These are phyloP conservation scores for Stigmatopora argus DNA, from an alignment of 2,113 vertebrate species.

Conservation along the genomic window DNA sequence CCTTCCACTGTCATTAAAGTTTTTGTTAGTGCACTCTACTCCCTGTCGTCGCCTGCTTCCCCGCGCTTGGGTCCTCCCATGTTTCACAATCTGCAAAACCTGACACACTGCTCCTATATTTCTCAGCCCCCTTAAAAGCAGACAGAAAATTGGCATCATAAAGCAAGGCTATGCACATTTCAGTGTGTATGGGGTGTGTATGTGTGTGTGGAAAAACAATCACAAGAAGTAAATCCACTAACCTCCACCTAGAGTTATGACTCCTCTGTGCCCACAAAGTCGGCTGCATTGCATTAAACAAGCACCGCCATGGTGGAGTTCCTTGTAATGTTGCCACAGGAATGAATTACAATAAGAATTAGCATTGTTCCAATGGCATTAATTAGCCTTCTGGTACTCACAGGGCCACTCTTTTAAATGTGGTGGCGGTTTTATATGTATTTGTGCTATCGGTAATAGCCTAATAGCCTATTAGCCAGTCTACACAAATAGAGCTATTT, in stretches of 20 bases:
- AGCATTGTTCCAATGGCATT: background rate
- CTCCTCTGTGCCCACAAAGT: background rate
- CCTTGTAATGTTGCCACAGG: background rate
- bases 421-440: background rate
- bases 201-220: constrained; percentile 5
- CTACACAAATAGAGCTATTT: background rate
- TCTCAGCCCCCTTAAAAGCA: constrained; percentile 22
- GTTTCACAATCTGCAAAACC: too few relatives aligned
- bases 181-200: background rate
- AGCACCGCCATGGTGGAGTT: background rate
- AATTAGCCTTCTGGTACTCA: background rate
- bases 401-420: background rate
- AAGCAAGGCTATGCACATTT: background rate
- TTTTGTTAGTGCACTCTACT: background rate
- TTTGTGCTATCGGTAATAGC: background rate
- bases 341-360: background rate
- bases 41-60: too few relatives aligned
- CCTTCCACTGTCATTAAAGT: too few relatives aligned
- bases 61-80: too few relatives aligned
- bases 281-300: background rate
- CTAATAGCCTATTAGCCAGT: background rate
- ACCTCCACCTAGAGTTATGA: background rate
- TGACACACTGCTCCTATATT: background rate
- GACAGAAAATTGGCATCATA: constrained; percentile 9
- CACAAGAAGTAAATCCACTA: constrained; percentile 6